Base-by-base conservation (phyloP, 2,888 invertebrate genomes). In the Thymelicus lineola region DNA sequence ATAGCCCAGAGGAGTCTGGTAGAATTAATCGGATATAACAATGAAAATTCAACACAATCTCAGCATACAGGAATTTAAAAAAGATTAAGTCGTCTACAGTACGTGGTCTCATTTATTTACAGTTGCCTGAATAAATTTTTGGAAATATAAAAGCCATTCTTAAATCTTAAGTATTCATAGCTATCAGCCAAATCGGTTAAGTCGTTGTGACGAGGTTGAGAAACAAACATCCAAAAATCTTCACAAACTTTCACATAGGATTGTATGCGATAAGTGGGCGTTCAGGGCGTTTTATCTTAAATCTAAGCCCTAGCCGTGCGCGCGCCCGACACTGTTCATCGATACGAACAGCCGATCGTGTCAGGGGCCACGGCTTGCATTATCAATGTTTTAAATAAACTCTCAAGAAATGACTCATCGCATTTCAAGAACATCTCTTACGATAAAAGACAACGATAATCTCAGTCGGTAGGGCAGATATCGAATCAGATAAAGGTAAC, bases 261-360 rank as follows among this genome's bases (percentile, higher is more conserved):
- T 77, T 79, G 76, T 80, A 73, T 74, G 71, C 76, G 83, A 84
- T 86, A 84, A 82, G 84, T 80, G 77, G 80, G 75, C 80, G 80
- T 76, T 79, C 81, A 57, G 68, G 69, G 69, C 69, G 63, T 63
- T 63, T 69, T 88, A 89, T 89, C 87, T 72, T 73, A 65, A 77
- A 84, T 84, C 82, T 78, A 75, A 80, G 78, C 81, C 81, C 80
- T 82, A 79, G 76, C 75, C 70, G 72, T 71, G 72, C 71, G 72
- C 70, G 72, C 71, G 61, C 72, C 73, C 58, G 50, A 28, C 61
- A 63, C 65, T 65, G 55, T 70, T 45, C 62, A 63, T 69, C 62
- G 69, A 69, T 64, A 62, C 46, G 62, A 66, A 62, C 64, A 50
- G n/a, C 12, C 45, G 64, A 65, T 35, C n/a, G 58, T 48, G 63